These are phyloP conservation scores for Meloidogyne hapla DNA, from an alignment of 1,140 invertebrate species.

Conservation along the genomic window DNA sequence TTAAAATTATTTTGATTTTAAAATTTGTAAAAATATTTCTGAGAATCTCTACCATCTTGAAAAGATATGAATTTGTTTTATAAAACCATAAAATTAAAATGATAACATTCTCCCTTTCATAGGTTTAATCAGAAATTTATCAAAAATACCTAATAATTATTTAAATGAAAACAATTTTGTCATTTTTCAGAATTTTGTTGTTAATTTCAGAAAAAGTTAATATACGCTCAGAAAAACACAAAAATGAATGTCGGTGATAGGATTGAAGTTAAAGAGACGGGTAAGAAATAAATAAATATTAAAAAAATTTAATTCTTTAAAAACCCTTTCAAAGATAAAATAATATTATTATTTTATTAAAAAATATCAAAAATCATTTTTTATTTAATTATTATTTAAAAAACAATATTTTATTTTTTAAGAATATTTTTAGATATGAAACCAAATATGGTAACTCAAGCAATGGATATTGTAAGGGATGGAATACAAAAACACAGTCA, in stretches of 20 bases:
- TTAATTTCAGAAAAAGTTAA: background rate
- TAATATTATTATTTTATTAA: too few species aligned
- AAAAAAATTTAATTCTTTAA: too few species aligned
- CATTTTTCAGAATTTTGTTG: background rate
- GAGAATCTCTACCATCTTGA: too few species aligned
- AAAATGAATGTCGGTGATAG: background rate
- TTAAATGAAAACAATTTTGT: background rate
- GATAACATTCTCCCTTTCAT: too few species aligned
- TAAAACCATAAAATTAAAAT: too few species aligned
- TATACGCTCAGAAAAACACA: background rate
- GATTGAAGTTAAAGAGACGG: background rate
- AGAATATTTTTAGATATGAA: slow-evolving; percentile 28
- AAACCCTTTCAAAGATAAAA: too few species aligned
- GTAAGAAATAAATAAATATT: background rate
- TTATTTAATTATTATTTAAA: too few species aligned
- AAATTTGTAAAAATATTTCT: too few species aligned
- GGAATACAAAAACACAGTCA: slow-evolving; percentile 24
- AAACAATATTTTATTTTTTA: too few species aligned
- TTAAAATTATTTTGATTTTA: background rate
- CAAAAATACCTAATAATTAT: background rate
- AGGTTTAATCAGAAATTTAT: too few species aligned
- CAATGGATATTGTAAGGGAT: slow-evolving; percentile 33
- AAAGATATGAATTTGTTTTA: too few species aligned
- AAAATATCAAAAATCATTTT: too few species aligned
- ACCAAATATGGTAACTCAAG: slow-evolving; percentile 14